phyloP scores from a whole-genome alignment of 92 coral and sea anemone genomes.

The Heteractis magnifica region DNA sequence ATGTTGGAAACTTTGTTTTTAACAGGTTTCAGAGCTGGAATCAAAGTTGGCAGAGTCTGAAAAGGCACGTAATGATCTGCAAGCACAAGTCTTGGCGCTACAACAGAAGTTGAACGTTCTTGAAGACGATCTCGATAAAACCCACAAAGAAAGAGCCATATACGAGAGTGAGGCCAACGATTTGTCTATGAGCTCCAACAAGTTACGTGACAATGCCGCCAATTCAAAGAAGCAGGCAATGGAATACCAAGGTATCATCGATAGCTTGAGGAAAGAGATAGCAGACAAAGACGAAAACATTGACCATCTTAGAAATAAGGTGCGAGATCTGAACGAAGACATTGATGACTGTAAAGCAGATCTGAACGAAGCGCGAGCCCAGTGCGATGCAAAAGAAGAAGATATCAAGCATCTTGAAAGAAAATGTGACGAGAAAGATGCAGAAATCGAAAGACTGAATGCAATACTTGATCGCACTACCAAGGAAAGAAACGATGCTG shows the following conservation, averaged over 20 bases:
- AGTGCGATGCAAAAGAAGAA: constrained; percentile 63
- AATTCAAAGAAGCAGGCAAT: constrained; percentile 56
- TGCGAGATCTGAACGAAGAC: constrained; percentile 48
- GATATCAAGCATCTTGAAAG: constrained; percentile 56
- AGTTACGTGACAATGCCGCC: constrained; percentile 58
- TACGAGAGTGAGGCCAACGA: constrained; percentile 69
- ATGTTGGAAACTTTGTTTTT: neutral
- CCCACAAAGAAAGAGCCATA: constrained; percentile 58
- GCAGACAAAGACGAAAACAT: constrained; percentile 65
- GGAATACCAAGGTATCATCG: constrained; percentile 68
- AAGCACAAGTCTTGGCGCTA: constrained; percentile 55
- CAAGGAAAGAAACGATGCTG: constrained; percentile 66
- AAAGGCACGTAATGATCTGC: constrained; percentile 61
- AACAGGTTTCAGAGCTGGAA: constrained; percentile 62
- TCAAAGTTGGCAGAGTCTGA: constrained; percentile 64
- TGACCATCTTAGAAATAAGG: constrained; percentile 54
- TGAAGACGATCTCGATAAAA: constrained; percentile 59
- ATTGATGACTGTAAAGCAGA: constrained; percentile 61
- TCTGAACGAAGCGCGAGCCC: constrained; percentile 42
- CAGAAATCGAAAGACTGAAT: constrained; percentile 59
- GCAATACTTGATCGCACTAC: constrained; percentile 61
- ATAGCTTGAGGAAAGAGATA: constrained; percentile 53
- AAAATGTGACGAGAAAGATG: constrained; percentile 50
- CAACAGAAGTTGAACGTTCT: constrained; percentile 65
- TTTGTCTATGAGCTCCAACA: constrained; percentile 50